Base-by-base conservation (phyloP, 2,888 invertebrate species). In the Melanotus villosus region DNA sequence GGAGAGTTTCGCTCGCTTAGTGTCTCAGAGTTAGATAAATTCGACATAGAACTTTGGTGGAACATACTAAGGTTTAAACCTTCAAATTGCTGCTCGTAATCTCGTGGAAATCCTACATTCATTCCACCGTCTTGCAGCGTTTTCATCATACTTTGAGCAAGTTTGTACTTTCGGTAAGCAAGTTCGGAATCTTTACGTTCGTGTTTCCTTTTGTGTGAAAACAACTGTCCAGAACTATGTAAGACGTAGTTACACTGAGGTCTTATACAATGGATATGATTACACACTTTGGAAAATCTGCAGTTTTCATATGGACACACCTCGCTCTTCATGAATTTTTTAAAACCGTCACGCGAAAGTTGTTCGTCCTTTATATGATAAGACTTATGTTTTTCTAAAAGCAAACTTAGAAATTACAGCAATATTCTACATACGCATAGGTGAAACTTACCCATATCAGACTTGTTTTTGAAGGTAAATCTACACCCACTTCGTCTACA, bases 361-460 rank as follows among this genome's bases (percentile, higher is more conserved):
- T 98, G 96, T 82, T 97, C 97, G 86, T 99, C 98, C 85, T 98
- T 98, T 81, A 98, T 94, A 85, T 99, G 99, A 83, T 98, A 98
- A 1, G 97, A 94, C 85, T 98, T 99, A 88, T 99, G 99, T 86
- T 99, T 99, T 86, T 99, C 98, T 98, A 14, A 38, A 66, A 58
- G 26, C n/a, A n/a, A n/a, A n/a, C n/a, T n/a, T n/a, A n/a, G n/a
- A n/a, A n/a, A n/a, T n/a, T n/a, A n/a, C n/a, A n/a, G n/a, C n/a
- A n/a, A n/a, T n/a, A n/a, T n/a, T n/a, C n/a, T n/a, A n/a, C n/a
- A n/a, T n/a, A n/a, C n/a, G n/a, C n/a, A n/a, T n/a, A n/a, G n/a
- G n/a, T n/a, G n/a, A 65, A 71, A 83, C 91, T 89, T 87, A 98
- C 98, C 98, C 98, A 99, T 99, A 86, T 99, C 99, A 78, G 98